Percentiles rank a stretch among this genome's conserved stretches.
Evolutionary conservation across 2,797 vertebrate genomes (phyloP).

Genomic region (Schizopygopsis pylzovi): DNA sequence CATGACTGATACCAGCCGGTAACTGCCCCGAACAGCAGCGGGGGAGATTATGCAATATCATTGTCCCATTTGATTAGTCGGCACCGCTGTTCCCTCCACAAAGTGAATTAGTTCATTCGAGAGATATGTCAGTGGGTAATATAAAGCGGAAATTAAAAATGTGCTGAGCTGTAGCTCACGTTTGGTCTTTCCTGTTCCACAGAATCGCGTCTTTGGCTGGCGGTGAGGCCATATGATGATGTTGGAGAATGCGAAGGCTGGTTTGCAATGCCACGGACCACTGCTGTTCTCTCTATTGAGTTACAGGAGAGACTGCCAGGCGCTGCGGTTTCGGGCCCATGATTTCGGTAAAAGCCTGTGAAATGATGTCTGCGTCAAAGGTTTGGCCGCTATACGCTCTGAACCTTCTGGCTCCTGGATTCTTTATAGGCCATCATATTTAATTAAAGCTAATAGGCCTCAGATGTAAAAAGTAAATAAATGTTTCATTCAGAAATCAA

Average conservation of each 20-base stretch:
- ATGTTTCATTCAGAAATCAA: constrained; percentile 38
- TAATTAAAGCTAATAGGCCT: constrained; percentile 29
- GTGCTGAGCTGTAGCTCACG: constrained; percentile 8
- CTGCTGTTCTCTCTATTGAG: constrained; percentile 16
- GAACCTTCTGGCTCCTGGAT: background rate
- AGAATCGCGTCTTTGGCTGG: constrained; percentile 4
- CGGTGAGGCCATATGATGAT: background rate
- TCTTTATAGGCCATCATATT: constrained; percentile 10
- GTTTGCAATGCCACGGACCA: background rate
- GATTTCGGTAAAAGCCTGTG: background rate
- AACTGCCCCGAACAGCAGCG: constrained; percentile 29
- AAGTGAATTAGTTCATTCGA: constrained; percentile 51
- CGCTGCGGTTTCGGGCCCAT: background rate
- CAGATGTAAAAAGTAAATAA: constrained; percentile 27
- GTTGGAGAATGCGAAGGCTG: background rate
- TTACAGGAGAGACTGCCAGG: background rate
- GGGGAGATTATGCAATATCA: constrained; percentile 53
- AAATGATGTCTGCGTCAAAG: background rate
- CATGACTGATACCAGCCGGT: constrained; percentile 46
- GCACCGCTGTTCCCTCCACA: constrained; percentile 38
- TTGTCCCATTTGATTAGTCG: constrained; percentile 47
- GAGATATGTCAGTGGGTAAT: constrained; percentile 51
- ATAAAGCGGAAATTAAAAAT: constrained; percentile 49
- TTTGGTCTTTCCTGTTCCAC: background rate
- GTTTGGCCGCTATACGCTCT: background rate